Evolutionary conservation across 2,888 invertebrate genomes (phyloP).

Genomic region (Synergus laeviventris): DNA sequence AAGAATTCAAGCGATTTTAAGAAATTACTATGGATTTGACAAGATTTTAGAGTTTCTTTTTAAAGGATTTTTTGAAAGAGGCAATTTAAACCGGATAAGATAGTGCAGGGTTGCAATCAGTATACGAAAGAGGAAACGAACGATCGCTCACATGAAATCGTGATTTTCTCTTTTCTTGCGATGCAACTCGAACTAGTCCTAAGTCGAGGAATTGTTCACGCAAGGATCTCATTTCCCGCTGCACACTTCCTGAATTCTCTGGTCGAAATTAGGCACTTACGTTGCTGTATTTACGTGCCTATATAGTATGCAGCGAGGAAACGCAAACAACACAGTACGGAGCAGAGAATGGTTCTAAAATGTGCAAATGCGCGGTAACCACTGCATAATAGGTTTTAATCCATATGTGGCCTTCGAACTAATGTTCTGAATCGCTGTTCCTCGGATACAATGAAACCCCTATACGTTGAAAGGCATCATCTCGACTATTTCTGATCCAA

Average conservation of each 20-base stretch:
- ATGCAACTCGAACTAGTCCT: neutral
- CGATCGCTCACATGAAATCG: conserved; percentile 39
- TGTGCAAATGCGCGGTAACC: conserved; percentile 46
- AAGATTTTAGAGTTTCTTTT: too few species aligned
- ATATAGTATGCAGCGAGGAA: conserved; percentile 26
- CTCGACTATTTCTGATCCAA: neutral
- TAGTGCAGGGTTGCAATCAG: neutral
- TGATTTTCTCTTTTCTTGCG: conserved; percentile 25
- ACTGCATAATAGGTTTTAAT: conserved; percentile 52
- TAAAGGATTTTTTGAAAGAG: neutral
- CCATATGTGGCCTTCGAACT: conserved; percentile 29
- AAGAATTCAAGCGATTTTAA: too few species aligned
- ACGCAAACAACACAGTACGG: conserved; percentile 31
- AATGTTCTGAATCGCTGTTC: conserved; percentile 3
- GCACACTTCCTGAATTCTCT: conserved; percentile 58
- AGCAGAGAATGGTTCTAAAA: conserved; percentile 42
- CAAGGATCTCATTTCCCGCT: conserved; percentile 64
- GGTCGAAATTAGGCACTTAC: conserved; percentile 50
- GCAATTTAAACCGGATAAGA: neutral
- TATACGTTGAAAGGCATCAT: neutral
- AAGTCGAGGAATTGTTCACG: conserved; percentile 57
- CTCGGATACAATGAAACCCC: neutral
- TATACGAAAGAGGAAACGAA: neutral
- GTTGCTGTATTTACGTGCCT: conserved; percentile 48
- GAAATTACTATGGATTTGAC: too few species aligned